These are phyloP conservation scores for Magallana angulata DNA, from an alignment of 1,140 invertebrate genomes.

Conservation along the genomic window DNA sequence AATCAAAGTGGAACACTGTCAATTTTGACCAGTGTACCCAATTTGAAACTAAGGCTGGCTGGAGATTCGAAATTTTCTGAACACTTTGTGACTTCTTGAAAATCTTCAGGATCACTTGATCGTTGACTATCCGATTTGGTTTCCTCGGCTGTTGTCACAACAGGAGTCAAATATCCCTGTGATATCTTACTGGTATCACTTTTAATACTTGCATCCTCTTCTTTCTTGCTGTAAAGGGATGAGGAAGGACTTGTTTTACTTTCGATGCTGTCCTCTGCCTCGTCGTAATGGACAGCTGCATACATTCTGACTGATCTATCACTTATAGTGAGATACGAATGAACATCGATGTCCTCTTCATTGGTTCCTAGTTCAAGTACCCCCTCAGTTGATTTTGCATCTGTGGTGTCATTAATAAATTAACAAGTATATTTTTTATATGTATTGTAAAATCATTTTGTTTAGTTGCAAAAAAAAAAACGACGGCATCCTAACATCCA, in stretches of 20 bases:
- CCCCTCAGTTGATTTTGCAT: neutral
- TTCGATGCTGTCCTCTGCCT: neutral
- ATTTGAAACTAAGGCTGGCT: no score
- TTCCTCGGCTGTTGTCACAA: neutral
- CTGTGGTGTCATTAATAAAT: neutral
- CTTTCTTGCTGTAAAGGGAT: neutral
- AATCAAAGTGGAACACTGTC: no score
- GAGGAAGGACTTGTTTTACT: neutral
- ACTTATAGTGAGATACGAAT: slow-evolving; percentile 3
- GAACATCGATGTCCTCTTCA: neutral
- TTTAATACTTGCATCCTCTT: neutral
- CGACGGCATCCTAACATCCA: no score
- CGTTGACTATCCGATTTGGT: neutral
- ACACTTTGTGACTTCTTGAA: no score
- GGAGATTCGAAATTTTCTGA: no score
- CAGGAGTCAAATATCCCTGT: neutral
- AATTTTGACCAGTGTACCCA: no score
- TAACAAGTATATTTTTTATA: no score
- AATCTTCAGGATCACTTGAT: neutral
- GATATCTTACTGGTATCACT: neutral
- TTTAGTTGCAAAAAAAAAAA: no score
- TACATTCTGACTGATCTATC: neutral
- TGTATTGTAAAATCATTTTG: no score
- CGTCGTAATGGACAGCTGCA: slow-evolving; percentile 8
- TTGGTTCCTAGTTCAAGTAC: neutral